Percentiles rank a stretch among this genome's conserved stretches.
Conservation (phyloP, 2,888 invertebrate genomes). For the Scaptomyza polygonia region DNA sequence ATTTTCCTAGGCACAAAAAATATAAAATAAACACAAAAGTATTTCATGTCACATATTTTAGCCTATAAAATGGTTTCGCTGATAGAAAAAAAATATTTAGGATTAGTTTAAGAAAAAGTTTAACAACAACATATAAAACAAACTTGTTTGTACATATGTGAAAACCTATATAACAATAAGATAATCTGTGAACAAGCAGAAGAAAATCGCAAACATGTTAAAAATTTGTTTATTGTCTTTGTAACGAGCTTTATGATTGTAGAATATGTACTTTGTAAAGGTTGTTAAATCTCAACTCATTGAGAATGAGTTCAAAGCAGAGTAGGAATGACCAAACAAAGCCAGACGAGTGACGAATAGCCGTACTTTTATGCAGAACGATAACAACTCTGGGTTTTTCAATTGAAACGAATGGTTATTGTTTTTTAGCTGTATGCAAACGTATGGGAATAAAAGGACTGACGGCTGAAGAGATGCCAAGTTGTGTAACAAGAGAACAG, state of each 20-base stretch:
- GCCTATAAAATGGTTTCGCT: background rate
- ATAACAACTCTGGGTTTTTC: conserved; percentile 27
- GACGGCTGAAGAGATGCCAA: conserved; percentile 43
- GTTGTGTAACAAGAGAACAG: background rate
- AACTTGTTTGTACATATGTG: background rate
- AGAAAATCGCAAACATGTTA: conserved; percentile 2
- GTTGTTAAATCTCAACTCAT: conserved; percentile 13
- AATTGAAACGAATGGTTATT: conserved; percentile 54
- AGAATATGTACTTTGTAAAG: conserved; percentile 15
- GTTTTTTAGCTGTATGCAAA: conserved; percentile 47
- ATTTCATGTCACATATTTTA: background rate
- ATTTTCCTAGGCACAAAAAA: background rate
- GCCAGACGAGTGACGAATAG: conserved; percentile 39
- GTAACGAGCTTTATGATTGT: conserved; percentile 1
- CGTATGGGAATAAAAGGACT: conserved; percentile 55
- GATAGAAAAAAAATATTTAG: too few species aligned
- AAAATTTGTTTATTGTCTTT: background rate
- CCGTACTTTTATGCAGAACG: conserved; percentile 27
- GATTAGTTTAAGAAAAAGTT: conserved; percentile 1
- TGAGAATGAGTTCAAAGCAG: conserved; percentile 8
- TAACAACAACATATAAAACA: conserved; percentile 13
- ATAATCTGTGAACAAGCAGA: conserved; percentile 10
- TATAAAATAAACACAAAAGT: background rate
- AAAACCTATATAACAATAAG: conserved; percentile 3
- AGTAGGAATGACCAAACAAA: conserved; percentile 5